Percentiles rank a stretch among this genome's conserved stretches.
Conservation (phyloP, 1,140 invertebrate species). For the Micrasema minimum region DNA sequence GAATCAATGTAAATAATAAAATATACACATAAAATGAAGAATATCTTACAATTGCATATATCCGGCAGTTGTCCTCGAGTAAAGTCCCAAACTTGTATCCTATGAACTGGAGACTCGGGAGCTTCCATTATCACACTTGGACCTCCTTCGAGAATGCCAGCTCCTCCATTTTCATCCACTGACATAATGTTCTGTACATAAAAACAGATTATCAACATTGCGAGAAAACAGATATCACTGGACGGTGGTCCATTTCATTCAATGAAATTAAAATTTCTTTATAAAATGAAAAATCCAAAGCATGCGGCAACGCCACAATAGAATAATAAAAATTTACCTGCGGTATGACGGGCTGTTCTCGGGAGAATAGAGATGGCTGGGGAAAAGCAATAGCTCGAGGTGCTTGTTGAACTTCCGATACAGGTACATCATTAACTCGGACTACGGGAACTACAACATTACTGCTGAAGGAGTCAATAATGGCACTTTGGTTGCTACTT, state of each 20-base stretch:
- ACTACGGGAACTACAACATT: slow-evolving; percentile 66
- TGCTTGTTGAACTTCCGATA: slow-evolving; percentile 59
- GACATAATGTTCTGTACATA: slow-evolving; percentile 41
- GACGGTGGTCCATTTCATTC: too few relatives aligned
- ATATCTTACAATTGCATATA: slow-evolving; percentile 74
- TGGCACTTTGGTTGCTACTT: neutral
- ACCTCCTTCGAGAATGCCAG: slow-evolving; percentile 32
- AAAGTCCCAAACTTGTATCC: slow-evolving; percentile 89
- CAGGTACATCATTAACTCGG: slow-evolving; percentile 70
- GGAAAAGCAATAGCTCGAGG: slow-evolving; percentile 19
- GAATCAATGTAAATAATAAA: too few relatives aligned
- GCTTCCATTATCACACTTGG: slow-evolving; percentile 40
- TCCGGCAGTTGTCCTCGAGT: slow-evolving; percentile 76
- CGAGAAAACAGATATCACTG: neutral
- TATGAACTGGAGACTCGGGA: slow-evolving; percentile 65
- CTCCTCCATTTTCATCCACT: slow-evolving; percentile 42
- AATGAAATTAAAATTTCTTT: neutral
- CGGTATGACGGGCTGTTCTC: slow-evolving; percentile 28
- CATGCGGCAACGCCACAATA: too few relatives aligned
- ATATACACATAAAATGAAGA: too few relatives aligned
- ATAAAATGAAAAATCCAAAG: neutral
- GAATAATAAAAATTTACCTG: slow-evolving; percentile 4
- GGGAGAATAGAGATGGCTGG: slow-evolving; percentile 4
- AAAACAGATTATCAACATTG: neutral
- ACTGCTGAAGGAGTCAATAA: slow-evolving; percentile 56